Evolutionary conservation across 2,888 invertebrate genomes (phyloP).

Genomic region (Acronicta aceris): DNA sequence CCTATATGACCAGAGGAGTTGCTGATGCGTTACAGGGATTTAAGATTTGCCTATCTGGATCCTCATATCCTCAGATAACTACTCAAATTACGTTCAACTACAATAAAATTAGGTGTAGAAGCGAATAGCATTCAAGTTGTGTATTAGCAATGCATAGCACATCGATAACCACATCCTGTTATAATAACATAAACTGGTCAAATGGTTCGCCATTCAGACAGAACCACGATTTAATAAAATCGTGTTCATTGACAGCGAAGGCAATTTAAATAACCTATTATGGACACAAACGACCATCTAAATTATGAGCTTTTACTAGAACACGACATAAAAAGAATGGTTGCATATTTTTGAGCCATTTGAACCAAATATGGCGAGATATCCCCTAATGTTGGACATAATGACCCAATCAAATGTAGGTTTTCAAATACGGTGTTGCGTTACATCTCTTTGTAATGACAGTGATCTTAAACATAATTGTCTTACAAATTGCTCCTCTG

Average conservation of each 20-base stretch:
- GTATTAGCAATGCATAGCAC: neutral
- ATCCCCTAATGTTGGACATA: constrained; percentile 27
- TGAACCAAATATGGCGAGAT: constrained; percentile 33
- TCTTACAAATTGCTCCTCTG: constrained; percentile 31
- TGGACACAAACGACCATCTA: constrained; percentile 12
- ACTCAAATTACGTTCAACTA: neutral
- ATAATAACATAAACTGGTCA: neutral
- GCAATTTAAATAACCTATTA: constrained; percentile 5
- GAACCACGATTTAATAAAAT: neutral
- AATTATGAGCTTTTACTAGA: constrained; percentile 8
- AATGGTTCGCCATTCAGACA: neutral
- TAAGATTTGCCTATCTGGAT: too few species aligned
- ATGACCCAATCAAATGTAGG: constrained; percentile 35
- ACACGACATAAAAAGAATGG: constrained; percentile 19
- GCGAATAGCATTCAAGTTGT: neutral
- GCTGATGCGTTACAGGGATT: too few species aligned
- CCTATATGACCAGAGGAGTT: too few species aligned
- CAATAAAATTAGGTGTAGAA: neutral
- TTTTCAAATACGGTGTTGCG: constrained; percentile 32
- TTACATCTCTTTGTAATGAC: constrained; percentile 36
- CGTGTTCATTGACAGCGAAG: neutral
- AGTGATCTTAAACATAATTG: constrained; percentile 37
- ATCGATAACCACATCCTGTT: neutral
- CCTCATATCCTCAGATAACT: too few species aligned
- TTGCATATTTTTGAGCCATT: constrained; percentile 36